Evolutionary conservation across 2,113 vertebrate species (phyloP).

Genomic region (Cavia porcellus): DNA sequence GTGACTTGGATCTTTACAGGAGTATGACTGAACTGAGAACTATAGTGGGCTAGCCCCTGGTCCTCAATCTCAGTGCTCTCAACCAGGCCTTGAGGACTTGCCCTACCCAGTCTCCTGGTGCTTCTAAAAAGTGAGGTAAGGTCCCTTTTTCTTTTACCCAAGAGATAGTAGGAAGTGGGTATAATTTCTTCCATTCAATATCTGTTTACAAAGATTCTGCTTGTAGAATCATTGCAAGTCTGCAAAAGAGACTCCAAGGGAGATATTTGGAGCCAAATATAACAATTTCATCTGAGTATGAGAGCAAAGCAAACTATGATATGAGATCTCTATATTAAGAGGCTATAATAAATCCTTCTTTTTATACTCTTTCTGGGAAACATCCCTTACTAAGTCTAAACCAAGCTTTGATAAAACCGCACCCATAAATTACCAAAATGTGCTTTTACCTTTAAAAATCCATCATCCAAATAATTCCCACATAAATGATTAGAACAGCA

Average conservation of each 20-base stretch:
- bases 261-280: conserved; percentile 41
- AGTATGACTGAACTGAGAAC: background rate
- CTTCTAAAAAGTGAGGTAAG: conserved; percentile 48
- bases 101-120: conserved; percentile 54
- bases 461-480: conserved; percentile 62
- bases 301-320: conserved; percentile 43
- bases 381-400: background rate
- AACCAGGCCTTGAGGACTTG: background rate
- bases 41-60: background rate
- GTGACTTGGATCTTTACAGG: background rate
- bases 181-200: background rate
- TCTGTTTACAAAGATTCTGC: conserved; percentile 55
- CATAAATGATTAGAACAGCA: conserved; percentile 71
- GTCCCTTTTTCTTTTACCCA: conserved; percentile 42
- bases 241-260: conserved; percentile 18
- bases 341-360: conserved; percentile 5
- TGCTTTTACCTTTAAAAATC: conserved; percentile 36
- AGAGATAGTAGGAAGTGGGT: background rate
- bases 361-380: conserved; percentile 53
- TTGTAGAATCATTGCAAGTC: conserved; percentile 49
- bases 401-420: conserved; percentile 30
- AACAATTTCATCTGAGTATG: background rate
- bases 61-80: background rate
- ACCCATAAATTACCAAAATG: conserved; percentile 52
- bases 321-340: background rate